Evolutionary conservation across 2,797 vertebrate genomes (phyloP).

Genomic region (Argya squamiceps): DNA sequence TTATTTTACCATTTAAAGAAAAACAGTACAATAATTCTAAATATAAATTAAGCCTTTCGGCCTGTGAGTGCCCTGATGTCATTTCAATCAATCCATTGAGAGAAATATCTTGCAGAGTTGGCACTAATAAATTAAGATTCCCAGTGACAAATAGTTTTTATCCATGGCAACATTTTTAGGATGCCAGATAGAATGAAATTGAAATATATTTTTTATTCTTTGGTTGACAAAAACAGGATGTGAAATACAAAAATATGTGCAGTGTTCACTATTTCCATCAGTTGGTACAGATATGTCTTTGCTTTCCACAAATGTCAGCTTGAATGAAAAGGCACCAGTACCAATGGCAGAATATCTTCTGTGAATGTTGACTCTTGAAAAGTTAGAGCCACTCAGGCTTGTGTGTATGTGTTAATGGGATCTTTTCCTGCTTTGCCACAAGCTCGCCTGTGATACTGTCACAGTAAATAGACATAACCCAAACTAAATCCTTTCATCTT

Average conservation of each 20-base stretch:
- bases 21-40: neutral
- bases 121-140: neutral
- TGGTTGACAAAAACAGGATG: neutral
- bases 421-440: neutral
- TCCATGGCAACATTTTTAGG: neutral
- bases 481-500: neutral
- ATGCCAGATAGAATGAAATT: neutral
- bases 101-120: neutral
- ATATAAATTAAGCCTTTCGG: neutral
- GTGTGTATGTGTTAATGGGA: neutral
- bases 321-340: neutral
- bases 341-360: neutral
- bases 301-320: neutral
- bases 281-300: neutral
- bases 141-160: neutral
- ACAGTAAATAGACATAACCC: neutral
- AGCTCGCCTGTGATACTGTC: neutral
- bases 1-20: conserved; percentile 6
- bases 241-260: neutral
- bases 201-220: neutral
- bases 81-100: neutral
- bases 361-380: neutral
- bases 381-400: neutral
- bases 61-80: neutral
- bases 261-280: neutral